These are phyloP conservation scores for Chauna torquata DNA, from an alignment of 2,113 vertebrate species.

Conservation along the genomic window DNA sequence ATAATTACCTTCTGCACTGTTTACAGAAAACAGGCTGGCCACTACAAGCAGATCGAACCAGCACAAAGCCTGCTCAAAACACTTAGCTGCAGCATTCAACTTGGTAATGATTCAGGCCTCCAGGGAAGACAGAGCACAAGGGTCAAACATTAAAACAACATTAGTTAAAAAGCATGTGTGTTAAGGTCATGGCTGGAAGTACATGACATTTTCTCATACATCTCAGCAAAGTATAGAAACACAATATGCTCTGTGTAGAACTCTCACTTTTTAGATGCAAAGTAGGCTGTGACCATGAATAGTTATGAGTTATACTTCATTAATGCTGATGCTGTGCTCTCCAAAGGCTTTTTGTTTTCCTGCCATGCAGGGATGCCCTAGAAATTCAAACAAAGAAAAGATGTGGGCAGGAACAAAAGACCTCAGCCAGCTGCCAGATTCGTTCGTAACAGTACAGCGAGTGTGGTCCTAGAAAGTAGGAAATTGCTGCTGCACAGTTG, in stretches of 20 bases:
- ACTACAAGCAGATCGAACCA: not conserved
- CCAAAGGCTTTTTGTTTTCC: not conserved
- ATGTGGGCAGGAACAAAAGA: not conserved
- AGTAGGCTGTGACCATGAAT: not conserved
- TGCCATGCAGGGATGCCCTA: not conserved
- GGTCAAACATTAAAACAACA: slow-evolving; percentile 4
- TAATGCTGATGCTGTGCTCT: not conserved
- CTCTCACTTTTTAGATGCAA: not conserved
- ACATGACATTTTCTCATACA: not conserved
- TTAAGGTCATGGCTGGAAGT: not conserved
- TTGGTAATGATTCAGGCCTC: not conserved
- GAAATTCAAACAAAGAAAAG: slow-evolving; percentile 18
- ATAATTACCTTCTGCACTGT: not conserved
- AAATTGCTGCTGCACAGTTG: not conserved
- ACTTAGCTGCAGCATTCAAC: not conserved
- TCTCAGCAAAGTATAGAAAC: not conserved
- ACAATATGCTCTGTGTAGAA: not conserved
- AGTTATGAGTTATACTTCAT: not conserved
- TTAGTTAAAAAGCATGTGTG: not conserved
- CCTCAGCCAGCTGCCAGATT: not conserved
- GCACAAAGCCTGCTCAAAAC: not conserved
- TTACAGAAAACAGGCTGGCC: slow-evolving; percentile 10
- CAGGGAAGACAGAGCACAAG: not conserved
- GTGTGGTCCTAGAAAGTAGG: slow-evolving; percentile 16
- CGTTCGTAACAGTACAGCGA: not conserved